Evolutionary conservation across 92 coral and sea anemone species (phyloP).

Genomic region (Umimayanthus chanpuru): DNA sequence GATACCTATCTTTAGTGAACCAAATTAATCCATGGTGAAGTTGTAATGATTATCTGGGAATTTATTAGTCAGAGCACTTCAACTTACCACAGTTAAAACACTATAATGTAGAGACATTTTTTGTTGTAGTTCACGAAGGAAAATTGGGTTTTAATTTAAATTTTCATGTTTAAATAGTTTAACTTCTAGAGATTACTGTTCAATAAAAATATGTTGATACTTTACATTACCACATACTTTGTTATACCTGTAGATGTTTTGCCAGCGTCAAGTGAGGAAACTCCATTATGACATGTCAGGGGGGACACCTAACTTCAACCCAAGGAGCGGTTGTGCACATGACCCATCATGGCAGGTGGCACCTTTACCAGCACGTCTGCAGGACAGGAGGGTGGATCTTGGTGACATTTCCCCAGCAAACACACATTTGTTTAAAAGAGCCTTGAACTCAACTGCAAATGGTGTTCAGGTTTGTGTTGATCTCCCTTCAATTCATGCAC

Average conservation of each 20-base stretch:
- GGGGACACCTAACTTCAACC: slow-evolving; percentile 55
- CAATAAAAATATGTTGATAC: no score
- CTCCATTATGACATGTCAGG: slow-evolving; percentile 60
- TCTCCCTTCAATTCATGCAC: not conserved
- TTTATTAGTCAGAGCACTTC: no score
- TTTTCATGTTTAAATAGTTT: no score
- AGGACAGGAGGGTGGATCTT: slow-evolving; percentile 70
- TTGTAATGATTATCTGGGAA: no score
- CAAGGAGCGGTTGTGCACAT: slow-evolving; percentile 42
- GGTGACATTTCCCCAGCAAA: slow-evolving; percentile 89
- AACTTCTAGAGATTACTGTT: no score
- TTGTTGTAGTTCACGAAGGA: no score
- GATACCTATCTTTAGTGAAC: no score
- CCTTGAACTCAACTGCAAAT: slow-evolving; percentile 80
- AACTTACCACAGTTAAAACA: no score
- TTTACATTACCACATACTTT: not conserved
- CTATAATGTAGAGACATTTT: no score
- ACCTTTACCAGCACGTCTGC: slow-evolving; percentile 61
- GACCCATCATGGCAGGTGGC: slow-evolving; percentile 69
- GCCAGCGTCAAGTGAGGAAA: slow-evolving; percentile 62
- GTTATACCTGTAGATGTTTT: slow-evolving; percentile 45
- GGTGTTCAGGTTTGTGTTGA: slow-evolving; percentile 73
- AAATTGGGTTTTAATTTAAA: no score
- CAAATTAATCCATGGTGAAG: no score
- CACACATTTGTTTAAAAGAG: slow-evolving; percentile 65